These are phyloP conservation scores for Carposina sasakii DNA, from an alignment of 1,140 invertebrate species.

Conservation along the genomic window DNA sequence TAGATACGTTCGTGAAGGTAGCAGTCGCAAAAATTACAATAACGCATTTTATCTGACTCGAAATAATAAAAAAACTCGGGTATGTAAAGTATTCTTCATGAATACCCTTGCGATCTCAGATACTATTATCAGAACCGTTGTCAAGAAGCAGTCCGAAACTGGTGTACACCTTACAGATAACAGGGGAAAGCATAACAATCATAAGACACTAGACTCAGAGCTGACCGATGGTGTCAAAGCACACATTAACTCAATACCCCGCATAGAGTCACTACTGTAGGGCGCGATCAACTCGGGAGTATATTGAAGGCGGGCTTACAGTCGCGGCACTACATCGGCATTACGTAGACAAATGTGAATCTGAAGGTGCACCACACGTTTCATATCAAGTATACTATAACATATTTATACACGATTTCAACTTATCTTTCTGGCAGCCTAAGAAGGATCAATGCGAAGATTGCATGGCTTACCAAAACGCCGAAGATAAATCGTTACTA, in stretches of 20 bases:
- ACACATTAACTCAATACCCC: constrained; percentile 37
- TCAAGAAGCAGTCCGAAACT: constrained; percentile 21
- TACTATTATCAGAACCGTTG: constrained; percentile 21
- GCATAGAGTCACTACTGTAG: constrained; percentile 42
- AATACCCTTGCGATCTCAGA: neutral
- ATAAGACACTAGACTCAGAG: neutral
- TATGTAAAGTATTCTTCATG: neutral
- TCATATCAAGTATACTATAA: constrained; percentile 33
- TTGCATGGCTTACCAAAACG: constrained; percentile 39
- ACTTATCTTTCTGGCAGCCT: constrained; percentile 44
- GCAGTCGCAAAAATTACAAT: no score
- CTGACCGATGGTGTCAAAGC: constrained; percentile 16
- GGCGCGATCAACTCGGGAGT: constrained; percentile 30
- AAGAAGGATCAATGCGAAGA: constrained; percentile 59
- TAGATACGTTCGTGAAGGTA: no score
- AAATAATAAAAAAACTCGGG: no score
- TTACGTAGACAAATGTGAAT: constrained; percentile 28
- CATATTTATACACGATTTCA: constrained; percentile 43
- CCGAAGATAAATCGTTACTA: constrained; percentile 24
- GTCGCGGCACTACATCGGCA: constrained; percentile 34
- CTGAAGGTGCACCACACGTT: constrained; percentile 16
- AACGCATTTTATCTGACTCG: no score
- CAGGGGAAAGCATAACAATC: constrained; percentile 5
- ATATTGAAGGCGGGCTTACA: constrained; percentile 39
- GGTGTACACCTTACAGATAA: constrained; percentile 13